Base-by-base conservation (phyloP, 2,797 vertebrate species). In the Calcarius lapponicus region DNA sequence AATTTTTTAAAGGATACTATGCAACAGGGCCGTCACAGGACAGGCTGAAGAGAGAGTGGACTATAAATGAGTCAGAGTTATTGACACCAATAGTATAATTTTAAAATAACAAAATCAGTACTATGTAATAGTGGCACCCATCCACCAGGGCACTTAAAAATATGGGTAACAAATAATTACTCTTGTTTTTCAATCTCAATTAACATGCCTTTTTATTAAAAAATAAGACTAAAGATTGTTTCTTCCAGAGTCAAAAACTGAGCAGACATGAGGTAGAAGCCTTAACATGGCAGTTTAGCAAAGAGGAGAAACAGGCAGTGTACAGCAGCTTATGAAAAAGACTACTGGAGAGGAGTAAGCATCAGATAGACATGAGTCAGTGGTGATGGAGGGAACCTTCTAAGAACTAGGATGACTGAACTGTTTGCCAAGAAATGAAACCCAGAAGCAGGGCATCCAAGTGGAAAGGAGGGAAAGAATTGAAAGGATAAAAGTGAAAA, bases 271-370 rank as follows among this genome's bases (percentile, higher is more conserved):
- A 9, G 15, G 7, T 4, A 88, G 25, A 60, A 80, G 12, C 4
- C 9, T 72, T 64, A 38, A 34, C 3, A 29, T 0, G 1, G 5
- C 17, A 56, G 11, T 12, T 8, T 36, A 61, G 6, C 9, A 58
- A 62, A 70, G 8, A 73, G 22, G 15, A 67, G 28, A 21, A 75
- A 60, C 56, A 69, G 12, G 11, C 10, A 53, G 3, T 22, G 19
- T 13, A 9, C 11, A 13, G 10, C 6, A 89, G 16, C 9, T 86
- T 57, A 36, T 48, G 42, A 16, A 56, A 50, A 83, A 25, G 34
- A 8, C 5, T 76, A 1, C 14, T 57, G 47, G 20, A 45, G 12
- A 45, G 29, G 9, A 61, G 6, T 48, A 69, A 32, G 8, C 18
- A 28, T 31, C 34, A 78, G 40, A 31, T 5, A 75, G 11, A 17